Evolutionary conservation across 2,888 invertebrate species (phyloP).

Genomic region (Masnerella sp.): DNA sequence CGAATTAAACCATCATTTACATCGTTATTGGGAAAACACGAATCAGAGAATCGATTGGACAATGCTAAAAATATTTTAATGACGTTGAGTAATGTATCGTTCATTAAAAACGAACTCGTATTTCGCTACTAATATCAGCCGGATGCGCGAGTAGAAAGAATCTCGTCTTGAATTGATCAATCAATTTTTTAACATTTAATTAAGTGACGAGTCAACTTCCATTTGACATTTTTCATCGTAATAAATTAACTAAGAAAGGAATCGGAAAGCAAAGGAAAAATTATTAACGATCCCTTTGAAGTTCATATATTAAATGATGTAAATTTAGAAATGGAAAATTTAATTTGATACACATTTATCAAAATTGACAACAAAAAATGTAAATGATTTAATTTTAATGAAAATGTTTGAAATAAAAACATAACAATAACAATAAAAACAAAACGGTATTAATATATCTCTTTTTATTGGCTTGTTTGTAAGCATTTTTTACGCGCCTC

Average conservation of each 20-base stretch:
- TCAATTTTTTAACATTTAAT: slow-evolving; percentile 14
- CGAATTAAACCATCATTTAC: slow-evolving; percentile 15
- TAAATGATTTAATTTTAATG: too few species aligned
- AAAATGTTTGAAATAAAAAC: not conserved
- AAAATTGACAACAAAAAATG: too few species aligned
- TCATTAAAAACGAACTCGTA: slow-evolving; percentile 23
- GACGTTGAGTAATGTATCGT: slow-evolving; percentile 22
- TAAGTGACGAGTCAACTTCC: too few species aligned
- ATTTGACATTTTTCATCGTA: too few species aligned
- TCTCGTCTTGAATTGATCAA: slow-evolving; percentile 10
- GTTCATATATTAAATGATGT: too few species aligned
- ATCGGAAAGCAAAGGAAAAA: too few species aligned
- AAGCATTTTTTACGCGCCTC: slow-evolving; percentile 7
- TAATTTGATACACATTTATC: too few species aligned
- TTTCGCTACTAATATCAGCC: slow-evolving; percentile 4
- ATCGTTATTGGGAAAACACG: slow-evolving; percentile 7
- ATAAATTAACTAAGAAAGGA: too few species aligned
- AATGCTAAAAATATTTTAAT: slow-evolving; percentile 29
- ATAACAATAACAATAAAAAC: not conserved
- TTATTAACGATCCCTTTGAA: too few species aligned
- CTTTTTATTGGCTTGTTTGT: slow-evolving; percentile 4
- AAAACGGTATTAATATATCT: not conserved
- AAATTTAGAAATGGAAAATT: too few species aligned
- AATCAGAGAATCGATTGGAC: not conserved
- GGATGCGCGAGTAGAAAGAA: slow-evolving; percentile 3